Evolutionary conservation across 1,140 invertebrate species (phyloP).

Genomic region (Bursaphelenchus mucronatus): DNA sequence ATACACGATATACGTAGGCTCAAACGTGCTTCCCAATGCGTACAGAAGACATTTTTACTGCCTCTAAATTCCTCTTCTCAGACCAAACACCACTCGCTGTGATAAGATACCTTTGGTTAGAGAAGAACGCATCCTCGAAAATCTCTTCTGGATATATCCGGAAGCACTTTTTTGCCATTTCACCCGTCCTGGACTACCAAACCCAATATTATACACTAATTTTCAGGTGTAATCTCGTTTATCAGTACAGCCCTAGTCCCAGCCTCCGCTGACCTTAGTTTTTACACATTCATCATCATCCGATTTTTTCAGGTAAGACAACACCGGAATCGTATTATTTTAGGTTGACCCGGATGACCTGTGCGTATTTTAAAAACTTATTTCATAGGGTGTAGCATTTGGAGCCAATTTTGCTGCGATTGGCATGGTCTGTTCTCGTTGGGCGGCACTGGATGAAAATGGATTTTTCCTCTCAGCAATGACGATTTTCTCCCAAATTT

Average conservation of each 20-base stretch:
- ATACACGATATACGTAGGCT: too few species aligned
- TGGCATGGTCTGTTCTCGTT: slow-evolving; percentile 41
- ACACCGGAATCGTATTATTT: neutral
- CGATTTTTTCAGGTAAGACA: slow-evolving; percentile 10
- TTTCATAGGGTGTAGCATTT: slow-evolving; percentile 40
- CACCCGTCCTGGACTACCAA: too few species aligned
- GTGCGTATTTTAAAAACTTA: neutral
- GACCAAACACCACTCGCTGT: too few species aligned
- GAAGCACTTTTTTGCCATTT: too few species aligned
- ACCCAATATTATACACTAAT: too few species aligned
- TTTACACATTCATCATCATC: slow-evolving; percentile 2
- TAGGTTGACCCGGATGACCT: neutral
- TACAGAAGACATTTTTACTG: too few species aligned
- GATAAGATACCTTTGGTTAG: too few species aligned
- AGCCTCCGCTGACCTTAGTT: neutral
- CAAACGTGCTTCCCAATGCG: too few species aligned
- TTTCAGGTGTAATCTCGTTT: slow-evolving; percentile 2
- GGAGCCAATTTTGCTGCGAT: slow-evolving; percentile 39
- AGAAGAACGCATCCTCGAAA: too few species aligned
- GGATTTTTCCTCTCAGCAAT: slow-evolving; percentile 43
- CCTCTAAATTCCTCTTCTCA: too few species aligned
- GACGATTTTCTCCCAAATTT: slow-evolving; percentile 32
- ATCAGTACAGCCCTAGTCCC: slow-evolving; percentile 8
- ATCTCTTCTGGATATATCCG: too few species aligned
- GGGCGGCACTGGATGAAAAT: slow-evolving; percentile 37